phyloP scores from a whole-genome alignment of 2,888 invertebrate species.

The Oasisia sp. region DNA sequence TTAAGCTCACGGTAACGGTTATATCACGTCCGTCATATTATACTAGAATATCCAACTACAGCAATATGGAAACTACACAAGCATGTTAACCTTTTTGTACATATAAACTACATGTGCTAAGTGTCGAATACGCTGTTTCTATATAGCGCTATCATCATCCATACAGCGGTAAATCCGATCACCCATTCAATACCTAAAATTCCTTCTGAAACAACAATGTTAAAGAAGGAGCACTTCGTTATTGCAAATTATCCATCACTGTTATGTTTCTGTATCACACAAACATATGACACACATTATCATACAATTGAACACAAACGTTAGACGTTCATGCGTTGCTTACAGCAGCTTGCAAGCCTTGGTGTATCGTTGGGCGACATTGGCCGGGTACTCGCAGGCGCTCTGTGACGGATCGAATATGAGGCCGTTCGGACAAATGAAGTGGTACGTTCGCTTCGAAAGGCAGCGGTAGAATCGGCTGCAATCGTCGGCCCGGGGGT shows the following conservation, averaged over 20 bases:
- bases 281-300: not conserved
- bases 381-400: not conserved
- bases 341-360: constrained; percentile 9
- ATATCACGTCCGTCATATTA: not conserved
- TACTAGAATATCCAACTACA: not conserved
- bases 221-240: too few relatives aligned
- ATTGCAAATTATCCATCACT: too few relatives aligned
- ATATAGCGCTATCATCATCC: too few relatives aligned
- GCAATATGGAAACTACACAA: not conserved
- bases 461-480: not conserved
- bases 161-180: too few relatives aligned
- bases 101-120: not conserved
- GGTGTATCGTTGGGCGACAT: not conserved
- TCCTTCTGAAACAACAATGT: too few relatives aligned
- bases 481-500: not conserved
- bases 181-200: too few relatives aligned
- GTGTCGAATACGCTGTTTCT: too few relatives aligned
- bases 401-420: not conserved
- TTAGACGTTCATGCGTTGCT: not conserved
- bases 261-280: too few relatives aligned
- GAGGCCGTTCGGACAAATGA: not conserved
- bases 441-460: not conserved
- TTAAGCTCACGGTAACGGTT: too few relatives aligned
- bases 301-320: not conserved
- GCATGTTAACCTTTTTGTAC: not conserved